These are phyloP conservation scores for Clanis bilineata DNA, from an alignment of 2,888 invertebrate species.

Conservation along the genomic window DNA sequence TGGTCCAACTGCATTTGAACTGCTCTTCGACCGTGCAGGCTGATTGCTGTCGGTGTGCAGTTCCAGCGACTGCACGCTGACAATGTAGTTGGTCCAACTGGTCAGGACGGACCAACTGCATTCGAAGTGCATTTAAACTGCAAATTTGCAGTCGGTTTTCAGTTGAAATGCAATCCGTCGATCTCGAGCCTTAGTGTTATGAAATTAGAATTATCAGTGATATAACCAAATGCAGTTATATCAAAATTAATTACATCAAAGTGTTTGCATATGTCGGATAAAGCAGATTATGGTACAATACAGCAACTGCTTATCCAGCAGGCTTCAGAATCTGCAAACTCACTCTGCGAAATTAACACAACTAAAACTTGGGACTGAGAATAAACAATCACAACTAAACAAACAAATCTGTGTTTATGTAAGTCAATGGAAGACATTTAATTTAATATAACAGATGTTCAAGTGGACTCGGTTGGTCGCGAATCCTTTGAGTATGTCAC, in stretches of 20 bases:
- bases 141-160: too few species aligned
- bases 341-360: conserved; percentile 7
- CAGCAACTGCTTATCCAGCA: not conserved
- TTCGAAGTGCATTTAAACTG: too few species aligned
- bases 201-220: not conserved
- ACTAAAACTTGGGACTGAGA: not conserved
- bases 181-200: too few species aligned
- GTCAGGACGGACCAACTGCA: too few species aligned
- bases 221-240: not conserved
- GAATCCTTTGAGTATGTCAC: conserved; percentile 73
- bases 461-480: conserved; percentile 59
- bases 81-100: too few species aligned
- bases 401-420: conserved; percentile 14
- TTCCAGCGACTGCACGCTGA: too few species aligned
- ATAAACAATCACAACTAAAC: conserved; percentile 3
- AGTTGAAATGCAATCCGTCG: too few species aligned
- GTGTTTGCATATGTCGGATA: not conserved
- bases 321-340: conserved; percentile 3
- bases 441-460: conserved; percentile 72
- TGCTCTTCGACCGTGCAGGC: too few species aligned
- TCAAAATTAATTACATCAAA: not conserved
- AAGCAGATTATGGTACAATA: not conserved
- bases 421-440: conserved; percentile 57
- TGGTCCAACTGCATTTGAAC: too few species aligned
- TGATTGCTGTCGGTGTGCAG: too few species aligned